Percentiles rank a stretch among this genome's conserved stretches.
Conservation (phyloP, 2,113 vertebrate genomes). For the Erinaceus europaeus region DNA sequence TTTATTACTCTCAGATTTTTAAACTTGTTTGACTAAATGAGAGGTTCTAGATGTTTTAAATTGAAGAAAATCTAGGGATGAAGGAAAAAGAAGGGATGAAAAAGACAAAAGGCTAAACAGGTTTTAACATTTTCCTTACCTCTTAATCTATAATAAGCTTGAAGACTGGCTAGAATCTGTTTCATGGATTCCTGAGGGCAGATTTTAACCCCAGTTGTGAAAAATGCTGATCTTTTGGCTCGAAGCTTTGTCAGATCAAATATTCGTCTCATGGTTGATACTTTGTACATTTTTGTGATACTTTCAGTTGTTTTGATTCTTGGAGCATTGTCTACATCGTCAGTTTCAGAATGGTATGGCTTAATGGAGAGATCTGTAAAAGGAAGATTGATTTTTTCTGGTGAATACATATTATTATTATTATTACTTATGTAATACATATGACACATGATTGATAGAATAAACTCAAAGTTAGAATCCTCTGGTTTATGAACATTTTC, state of each 20-base stretch:
- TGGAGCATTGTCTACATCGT: slow-evolving; percentile 72
- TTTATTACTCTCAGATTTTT: neutral
- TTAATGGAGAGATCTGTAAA: slow-evolving; percentile 77
- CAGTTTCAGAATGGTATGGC: slow-evolving; percentile 78
- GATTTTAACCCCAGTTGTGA: slow-evolving; percentile 88
- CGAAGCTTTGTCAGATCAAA: slow-evolving; percentile 82
- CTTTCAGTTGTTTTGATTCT: slow-evolving; percentile 74
- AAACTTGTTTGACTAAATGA: neutral
- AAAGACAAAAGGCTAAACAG: neutral
- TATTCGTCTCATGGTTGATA: slow-evolving; percentile 80
- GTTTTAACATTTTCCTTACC: slow-evolving; percentile 80
- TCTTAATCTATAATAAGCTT: slow-evolving; percentile 92
- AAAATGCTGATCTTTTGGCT: slow-evolving; percentile 87
- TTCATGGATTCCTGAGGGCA: slow-evolving; percentile 90
- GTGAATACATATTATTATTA: slow-evolving; percentile 27
- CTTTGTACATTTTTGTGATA: slow-evolving; percentile 77
- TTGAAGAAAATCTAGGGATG: neutral
- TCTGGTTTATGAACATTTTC: neutral
- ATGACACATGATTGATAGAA: neutral
- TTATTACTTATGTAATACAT: neutral
- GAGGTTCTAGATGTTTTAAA: neutral
- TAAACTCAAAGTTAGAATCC: neutral
- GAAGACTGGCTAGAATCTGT: slow-evolving; percentile 90
- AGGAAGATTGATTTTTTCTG: slow-evolving; percentile 54
- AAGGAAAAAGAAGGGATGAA: neutral